A percentile compares a stretch with the other conserved stretches of the same genome.
phyloP scores from a whole-genome alignment of 2,797 vertebrate genomes.

The Cetoscarus ocellatus region DNA sequence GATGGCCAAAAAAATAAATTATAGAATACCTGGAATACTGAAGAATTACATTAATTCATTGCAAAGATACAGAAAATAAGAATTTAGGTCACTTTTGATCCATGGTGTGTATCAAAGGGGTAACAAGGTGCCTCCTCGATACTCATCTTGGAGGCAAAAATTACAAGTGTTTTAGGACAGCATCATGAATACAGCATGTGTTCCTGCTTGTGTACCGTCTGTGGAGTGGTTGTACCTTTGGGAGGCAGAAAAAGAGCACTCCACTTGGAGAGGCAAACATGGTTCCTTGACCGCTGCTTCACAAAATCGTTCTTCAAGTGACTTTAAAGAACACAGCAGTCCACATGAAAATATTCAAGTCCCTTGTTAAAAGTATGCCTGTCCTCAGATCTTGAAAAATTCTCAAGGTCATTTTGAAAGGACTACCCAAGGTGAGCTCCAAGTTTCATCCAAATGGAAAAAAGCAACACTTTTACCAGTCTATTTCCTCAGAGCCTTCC shows the following conservation, averaged over 20 bases:
- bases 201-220: not conserved
- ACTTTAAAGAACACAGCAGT: constrained; percentile 24
- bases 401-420: constrained; percentile 77
- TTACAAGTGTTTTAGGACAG: too few relatives aligned
- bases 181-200: too few relatives aligned
- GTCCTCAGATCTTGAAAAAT: constrained; percentile 53
- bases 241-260: constrained; percentile 10
- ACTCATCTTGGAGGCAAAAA: too few relatives aligned
- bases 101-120: too few relatives aligned
- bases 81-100: too few relatives aligned
- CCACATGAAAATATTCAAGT: constrained; percentile 24
- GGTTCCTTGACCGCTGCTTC: constrained; percentile 9
- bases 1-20: too few relatives aligned
- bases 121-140: too few relatives aligned
- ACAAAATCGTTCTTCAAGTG: constrained; percentile 36
- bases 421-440: constrained; percentile 74
- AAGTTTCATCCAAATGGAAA: constrained; percentile 80
- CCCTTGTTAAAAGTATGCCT: constrained; percentile 19
- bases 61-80: too few relatives aligned
- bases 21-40: too few relatives aligned
- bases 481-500: constrained; percentile 80
- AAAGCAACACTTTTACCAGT: constrained; percentile 82
- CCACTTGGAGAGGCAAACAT: not conserved
- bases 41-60: too few relatives aligned
- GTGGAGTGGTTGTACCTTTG: constrained; percentile 11